These are phyloP conservation scores for Clupea harengus DNA, from an alignment of 2,113 vertebrate genomes.

Conservation along the genomic window DNA sequence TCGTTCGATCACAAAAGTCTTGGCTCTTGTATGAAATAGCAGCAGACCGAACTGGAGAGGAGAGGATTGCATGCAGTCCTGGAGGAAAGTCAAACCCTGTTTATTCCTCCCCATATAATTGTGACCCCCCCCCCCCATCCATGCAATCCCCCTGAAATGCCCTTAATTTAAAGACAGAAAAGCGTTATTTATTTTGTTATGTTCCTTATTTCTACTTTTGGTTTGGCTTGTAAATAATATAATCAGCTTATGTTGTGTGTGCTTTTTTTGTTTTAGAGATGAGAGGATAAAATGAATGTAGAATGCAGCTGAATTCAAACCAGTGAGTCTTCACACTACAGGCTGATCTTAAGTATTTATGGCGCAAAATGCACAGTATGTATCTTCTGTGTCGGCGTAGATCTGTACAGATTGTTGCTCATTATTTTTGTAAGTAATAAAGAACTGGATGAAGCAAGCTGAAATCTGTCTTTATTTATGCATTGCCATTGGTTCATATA, in stretches of 20 bases:
- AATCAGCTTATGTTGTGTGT: not conserved
- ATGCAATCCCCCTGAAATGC: not conserved
- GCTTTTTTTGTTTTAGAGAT: not conserved
- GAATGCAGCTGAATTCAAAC: not conserved
- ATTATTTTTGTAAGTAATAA: conserved; percentile 52
- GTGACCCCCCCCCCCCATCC: not conserved
- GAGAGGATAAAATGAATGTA: conserved; percentile 2
- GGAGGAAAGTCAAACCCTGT: too few species aligned
- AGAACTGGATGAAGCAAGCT: conserved; percentile 21
- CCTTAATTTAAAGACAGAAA: conserved; percentile 12
- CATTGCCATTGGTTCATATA: not conserved
- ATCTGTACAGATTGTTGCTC: conserved; percentile 39
- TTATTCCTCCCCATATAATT: not conserved
- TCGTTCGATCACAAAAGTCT: not conserved
- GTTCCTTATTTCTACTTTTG: not conserved
- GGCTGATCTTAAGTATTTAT: conserved; percentile 16
- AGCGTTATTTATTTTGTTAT: conserved; percentile 6
- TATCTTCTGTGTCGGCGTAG: not conserved
- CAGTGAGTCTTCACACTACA: not conserved
- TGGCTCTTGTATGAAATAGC: not conserved
- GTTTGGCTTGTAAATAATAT: not conserved
- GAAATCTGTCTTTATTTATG: not conserved
- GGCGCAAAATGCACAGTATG: not conserved
- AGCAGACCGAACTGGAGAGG: not conserved
- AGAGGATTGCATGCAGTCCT: not conserved